Percentiles rank a stretch among this genome's conserved stretches.
Conservation (phyloP, 2,888 invertebrate species). For the Trichogramma dendrolimi region DNA sequence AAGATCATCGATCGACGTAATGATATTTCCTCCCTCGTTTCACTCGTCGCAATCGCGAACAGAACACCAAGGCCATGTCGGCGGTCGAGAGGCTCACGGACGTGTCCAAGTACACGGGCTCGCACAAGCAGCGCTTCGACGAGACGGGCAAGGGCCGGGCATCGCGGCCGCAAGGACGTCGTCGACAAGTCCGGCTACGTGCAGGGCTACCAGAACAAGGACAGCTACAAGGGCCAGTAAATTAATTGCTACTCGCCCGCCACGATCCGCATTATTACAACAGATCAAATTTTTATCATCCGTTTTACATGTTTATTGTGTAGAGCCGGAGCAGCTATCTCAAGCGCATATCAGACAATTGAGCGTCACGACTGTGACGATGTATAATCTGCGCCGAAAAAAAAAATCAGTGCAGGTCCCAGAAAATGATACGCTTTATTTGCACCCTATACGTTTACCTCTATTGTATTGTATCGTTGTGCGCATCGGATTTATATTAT, state of each 20-base stretch:
- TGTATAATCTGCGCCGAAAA: too few relatives aligned
- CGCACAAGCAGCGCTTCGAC: constrained; percentile 82
- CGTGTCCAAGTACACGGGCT: constrained; percentile 82
- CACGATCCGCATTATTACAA: too few relatives aligned
- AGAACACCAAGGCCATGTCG: constrained; percentile 51
- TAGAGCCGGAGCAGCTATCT: too few relatives aligned
- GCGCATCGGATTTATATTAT: too few relatives aligned
- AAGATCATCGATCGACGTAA: background rate
- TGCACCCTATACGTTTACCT: too few relatives aligned
- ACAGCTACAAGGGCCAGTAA: constrained; percentile 58
- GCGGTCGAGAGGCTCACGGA: constrained; percentile 76
- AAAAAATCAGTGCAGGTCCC: too few relatives aligned
- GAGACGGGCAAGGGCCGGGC: constrained; percentile 81
- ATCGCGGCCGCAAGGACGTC: constrained; percentile 74
- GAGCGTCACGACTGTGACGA: too few relatives aligned
- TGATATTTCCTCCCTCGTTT: constrained; percentile 12
- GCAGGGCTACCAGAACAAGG: constrained; percentile 78
- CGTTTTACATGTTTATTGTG: too few relatives aligned
- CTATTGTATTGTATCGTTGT: too few relatives aligned
- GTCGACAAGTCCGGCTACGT: constrained; percentile 76
- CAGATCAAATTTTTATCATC: too few relatives aligned
- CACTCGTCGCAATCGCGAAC: constrained; percentile 53
- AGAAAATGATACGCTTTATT: too few relatives aligned
- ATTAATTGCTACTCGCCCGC: background rate
- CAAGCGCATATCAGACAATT: too few relatives aligned